Percentiles rank a stretch among this genome's conserved stretches.
Conservation (phyloP, 2,113 vertebrate genomes). For the Heteronetta atricapilla region DNA sequence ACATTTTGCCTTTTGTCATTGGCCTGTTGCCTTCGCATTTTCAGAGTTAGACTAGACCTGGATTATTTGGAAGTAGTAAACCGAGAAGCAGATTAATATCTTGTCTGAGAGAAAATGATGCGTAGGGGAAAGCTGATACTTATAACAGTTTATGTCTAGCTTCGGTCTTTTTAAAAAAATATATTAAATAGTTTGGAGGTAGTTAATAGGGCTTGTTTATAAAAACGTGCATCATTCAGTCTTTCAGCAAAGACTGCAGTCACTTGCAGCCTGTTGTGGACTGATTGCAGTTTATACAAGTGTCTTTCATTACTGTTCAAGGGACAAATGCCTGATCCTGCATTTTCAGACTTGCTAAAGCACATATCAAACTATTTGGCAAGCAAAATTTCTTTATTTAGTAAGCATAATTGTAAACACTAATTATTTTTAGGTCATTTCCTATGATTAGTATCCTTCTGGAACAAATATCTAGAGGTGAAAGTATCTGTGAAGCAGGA, state of each 20-base stretch:
- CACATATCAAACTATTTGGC: not conserved
- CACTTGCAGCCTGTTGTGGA: rapidly evolving
- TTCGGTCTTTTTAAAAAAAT: not conserved
- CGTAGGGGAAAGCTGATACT: not conserved
- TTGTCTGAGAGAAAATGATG: not conserved
- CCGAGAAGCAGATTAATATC: not conserved
- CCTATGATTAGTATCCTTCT: conserved; percentile 38
- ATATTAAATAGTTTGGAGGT: not conserved
- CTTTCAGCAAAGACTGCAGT: not conserved
- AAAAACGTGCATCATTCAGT: not conserved
- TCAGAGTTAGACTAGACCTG: not conserved
- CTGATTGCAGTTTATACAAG: not conserved
- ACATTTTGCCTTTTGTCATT: not conserved
- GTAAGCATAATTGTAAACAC: not conserved
- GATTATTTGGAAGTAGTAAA: not conserved
- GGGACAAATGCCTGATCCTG: not conserved
- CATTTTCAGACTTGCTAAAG: not conserved
- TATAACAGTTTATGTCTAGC: not conserved
- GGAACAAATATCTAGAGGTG: conserved; percentile 44
- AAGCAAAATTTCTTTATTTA: not conserved
- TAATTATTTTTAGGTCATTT: conserved; percentile 25
- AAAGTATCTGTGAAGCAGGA: conserved; percentile 45
- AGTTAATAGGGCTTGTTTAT: not conserved
- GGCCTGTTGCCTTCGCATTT: not conserved
- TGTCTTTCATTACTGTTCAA: not conserved